phyloP scores from a whole-genome alignment of 2,888 invertebrate species.

The Cordylochernes scorpioides region DNA sequence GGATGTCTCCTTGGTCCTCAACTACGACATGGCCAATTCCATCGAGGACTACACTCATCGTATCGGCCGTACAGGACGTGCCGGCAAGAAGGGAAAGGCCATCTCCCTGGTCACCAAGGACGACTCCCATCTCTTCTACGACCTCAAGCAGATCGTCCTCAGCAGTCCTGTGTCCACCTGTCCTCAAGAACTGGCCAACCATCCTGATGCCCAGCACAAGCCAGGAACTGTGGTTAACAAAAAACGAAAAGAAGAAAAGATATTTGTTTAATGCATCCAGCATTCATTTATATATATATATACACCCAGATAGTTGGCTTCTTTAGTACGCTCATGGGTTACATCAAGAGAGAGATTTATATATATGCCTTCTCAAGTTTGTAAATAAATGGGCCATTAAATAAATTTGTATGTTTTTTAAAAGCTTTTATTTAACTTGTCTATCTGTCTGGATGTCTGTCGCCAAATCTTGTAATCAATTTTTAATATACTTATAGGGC shows the following conservation, averaged over 20 bases:
- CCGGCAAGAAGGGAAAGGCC: slow-evolving; percentile 86
- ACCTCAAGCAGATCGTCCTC: slow-evolving; percentile 69
- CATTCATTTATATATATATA: too few relatives aligned
- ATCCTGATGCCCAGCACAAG: slow-evolving; percentile 92
- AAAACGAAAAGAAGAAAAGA: slow-evolving; percentile 74
- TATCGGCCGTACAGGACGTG: slow-evolving; percentile 95
- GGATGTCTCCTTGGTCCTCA: slow-evolving; percentile 93
- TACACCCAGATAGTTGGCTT: too few relatives aligned
- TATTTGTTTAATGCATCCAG: slow-evolving; percentile 65
- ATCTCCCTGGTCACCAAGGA: slow-evolving; percentile 92
- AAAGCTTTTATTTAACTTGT: too few relatives aligned
- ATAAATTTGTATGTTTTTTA: too few relatives aligned
- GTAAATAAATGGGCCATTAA: too few relatives aligned
- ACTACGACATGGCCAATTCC: slow-evolving; percentile 98
- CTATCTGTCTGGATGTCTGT: too few relatives aligned
- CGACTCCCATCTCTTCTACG: slow-evolving; percentile 78
- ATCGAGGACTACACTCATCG: slow-evolving; percentile 96
- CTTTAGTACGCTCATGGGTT: too few relatives aligned
- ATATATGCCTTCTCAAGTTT: too few relatives aligned
- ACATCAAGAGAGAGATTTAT: too few relatives aligned
- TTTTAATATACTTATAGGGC: too few relatives aligned
- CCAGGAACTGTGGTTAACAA: slow-evolving; percentile 72
- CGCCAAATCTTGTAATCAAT: too few relatives aligned
- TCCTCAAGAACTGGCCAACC: slow-evolving; percentile 85
- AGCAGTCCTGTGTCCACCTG: slow-evolving; percentile 75